These are phyloP conservation scores for Agonopterix arenella DNA, from an alignment of 2,888 invertebrate genomes.

Conservation along the genomic window DNA sequence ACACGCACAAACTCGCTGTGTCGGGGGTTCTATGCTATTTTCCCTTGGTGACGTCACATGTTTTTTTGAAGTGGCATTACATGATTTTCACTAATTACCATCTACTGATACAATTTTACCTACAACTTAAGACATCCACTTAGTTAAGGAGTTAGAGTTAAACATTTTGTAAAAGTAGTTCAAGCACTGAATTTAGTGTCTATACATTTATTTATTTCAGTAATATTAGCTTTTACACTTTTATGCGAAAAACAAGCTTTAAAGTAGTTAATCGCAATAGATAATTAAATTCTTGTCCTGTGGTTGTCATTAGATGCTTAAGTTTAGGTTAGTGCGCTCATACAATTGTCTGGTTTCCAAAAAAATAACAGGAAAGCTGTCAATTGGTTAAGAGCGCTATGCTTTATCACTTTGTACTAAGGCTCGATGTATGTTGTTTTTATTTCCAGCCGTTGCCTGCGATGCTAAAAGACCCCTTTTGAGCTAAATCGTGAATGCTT, in stretches of 20 bases:
- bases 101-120: conserved; percentile 24
- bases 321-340: conserved; percentile 48
- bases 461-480: conserved; percentile 75
- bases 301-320: conserved; percentile 62
- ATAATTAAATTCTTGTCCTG: conserved; percentile 24
- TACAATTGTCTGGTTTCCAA: conserved; percentile 45
- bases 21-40: conserved; percentile 42
- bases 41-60: conserved; percentile 39
- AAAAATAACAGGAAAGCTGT: conserved; percentile 24
- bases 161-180: conserved; percentile 20
- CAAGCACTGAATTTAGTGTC: conserved; percentile 15
- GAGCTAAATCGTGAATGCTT: conserved; percentile 77
- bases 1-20: conserved; percentile 53
- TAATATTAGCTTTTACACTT: conserved; percentile 11
- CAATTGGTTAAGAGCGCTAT: conserved; percentile 44
- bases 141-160: not conserved
- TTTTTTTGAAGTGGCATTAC: conserved; percentile 37
- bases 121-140: conserved; percentile 21
- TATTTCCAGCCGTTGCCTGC: conserved; percentile 78
- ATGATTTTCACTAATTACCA: conserved; percentile 12
- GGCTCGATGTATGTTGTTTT: conserved; percentile 77
- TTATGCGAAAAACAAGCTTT: conserved; percentile 19
- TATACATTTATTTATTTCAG: conserved; percentile 3
- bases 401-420: conserved; percentile 67
- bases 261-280: conserved; percentile 8